Base-by-base conservation (phyloP, 1,140 invertebrate species). In the Zaprionus taronus region DNA sequence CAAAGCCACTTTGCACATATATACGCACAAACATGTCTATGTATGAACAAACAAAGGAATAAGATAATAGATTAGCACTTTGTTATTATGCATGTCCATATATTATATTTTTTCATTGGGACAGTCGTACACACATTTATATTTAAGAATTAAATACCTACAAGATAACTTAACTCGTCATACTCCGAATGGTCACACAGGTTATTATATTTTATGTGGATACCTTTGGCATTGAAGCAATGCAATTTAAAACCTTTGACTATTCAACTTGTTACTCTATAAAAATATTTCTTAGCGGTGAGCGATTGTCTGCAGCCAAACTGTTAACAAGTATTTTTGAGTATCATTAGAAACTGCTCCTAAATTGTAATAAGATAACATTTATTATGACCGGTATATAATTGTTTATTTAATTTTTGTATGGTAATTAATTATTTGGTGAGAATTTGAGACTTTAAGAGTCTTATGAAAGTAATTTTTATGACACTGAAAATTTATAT, bases 181-280 rank as follows among this genome's bases (percentile, higher is more conserved):
- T 63, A 63, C 58, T 63, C 34, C n/a, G 57, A 49, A 26, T 38
- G 26, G 34, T 12, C 24, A 53, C 55, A 47, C 58, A 70, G 38
- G 24, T 51, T 38, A 24, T 5, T 58, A 22, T 62, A 62, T 60
- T 69, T 41, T 38, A 55, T 62, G 28, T 44, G 62, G 67, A 51
- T 47, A 71, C 47, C 68, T 63, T 38, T 63, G 47, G 67, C 44
- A 53, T 61, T 69, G n/a, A 28, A 69, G n/a, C 31, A 71, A 63
- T 34, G 49, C 49, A 31, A 55, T 71, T 26, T 55, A 63, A 51
- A 24, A 49, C 68, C 28, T 55, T 41, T 63, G 34, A 63, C 58
- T 71, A 55, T 71, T 71, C 55, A 67, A 67, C 65, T 67, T 67
- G 65, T 67, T 67, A 66, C 53, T 56, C 20, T 61, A 70, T 53